Percentiles rank a stretch among this genome's conserved stretches.
Evolutionary conservation across 2,888 invertebrate species (phyloP).

Genomic region (Nyleta sp.): DNA sequence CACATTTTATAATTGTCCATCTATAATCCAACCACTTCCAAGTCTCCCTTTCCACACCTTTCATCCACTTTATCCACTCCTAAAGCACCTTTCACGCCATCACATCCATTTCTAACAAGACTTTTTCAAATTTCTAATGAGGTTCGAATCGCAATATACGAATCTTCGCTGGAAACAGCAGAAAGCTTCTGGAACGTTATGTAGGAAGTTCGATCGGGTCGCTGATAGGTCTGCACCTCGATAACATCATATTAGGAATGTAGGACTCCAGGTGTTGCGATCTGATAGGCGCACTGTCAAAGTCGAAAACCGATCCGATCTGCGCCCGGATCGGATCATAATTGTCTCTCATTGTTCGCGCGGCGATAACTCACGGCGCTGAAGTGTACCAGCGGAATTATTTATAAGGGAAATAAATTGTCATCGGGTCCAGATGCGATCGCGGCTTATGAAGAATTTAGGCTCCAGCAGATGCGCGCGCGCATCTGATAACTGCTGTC

Average conservation of each 20-base stretch:
- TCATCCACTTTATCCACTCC: too few relatives aligned
- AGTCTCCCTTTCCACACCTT: too few relatives aligned
- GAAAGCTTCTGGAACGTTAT: slow-evolving; percentile 19
- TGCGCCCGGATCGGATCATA: slow-evolving; percentile 37
- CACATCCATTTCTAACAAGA: background rate
- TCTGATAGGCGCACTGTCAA: slow-evolving; percentile 50
- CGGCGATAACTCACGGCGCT: slow-evolving; percentile 30
- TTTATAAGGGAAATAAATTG: slow-evolving; percentile 54
- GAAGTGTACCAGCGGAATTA: slow-evolving; percentile 44
- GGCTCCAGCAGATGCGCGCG: slow-evolving; percentile 29
- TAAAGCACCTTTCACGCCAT: too few relatives aligned
- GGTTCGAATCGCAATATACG: background rate
- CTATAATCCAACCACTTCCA: too few relatives aligned
- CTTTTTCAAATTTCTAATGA: slow-evolving; percentile 18
- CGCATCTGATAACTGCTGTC: slow-evolving; percentile 43
- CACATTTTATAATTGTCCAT: too few relatives aligned
- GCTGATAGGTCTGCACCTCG: slow-evolving; percentile 19
- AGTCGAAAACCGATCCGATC: slow-evolving; percentile 49
- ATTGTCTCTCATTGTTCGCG: slow-evolving; percentile 55
- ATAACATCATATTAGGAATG: slow-evolving; percentile 51
- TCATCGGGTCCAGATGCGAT: slow-evolving; percentile 46
- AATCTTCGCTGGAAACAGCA: background rate
- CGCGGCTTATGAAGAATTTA: slow-evolving; percentile 54
- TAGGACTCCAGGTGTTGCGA: slow-evolving; percentile 52
- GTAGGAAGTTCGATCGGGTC: slow-evolving; percentile 34